A percentile compares a stretch with the other conserved stretches of the same genome.
Conservation (phyloP, 2,113 vertebrate genomes). For the Podiceps cristatus region DNA sequence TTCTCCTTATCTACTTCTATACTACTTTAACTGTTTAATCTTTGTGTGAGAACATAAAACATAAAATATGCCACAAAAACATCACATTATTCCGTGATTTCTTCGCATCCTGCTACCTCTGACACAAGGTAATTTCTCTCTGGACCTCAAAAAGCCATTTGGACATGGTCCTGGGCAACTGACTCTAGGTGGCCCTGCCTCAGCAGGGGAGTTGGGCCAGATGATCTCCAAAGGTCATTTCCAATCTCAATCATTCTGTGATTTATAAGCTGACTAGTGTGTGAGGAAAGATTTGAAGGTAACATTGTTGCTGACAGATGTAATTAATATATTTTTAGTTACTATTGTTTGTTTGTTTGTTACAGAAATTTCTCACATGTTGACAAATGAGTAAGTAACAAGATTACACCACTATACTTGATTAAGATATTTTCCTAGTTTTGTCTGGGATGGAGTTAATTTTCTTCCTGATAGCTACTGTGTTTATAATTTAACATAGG, state of each 20-base stretch:
- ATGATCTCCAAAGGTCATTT: background rate
- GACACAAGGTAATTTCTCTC: background rate
- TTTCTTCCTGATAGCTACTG: no score
- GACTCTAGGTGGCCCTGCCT: rapidly evolving
- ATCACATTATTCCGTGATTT: background rate
- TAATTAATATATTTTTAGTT: background rate
- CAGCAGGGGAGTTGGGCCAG: background rate
- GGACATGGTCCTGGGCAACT: rapidly evolving
- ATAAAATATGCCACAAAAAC: background rate
- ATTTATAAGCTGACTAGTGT: background rate
- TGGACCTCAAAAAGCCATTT: background rate
- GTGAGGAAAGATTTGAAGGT: background rate
- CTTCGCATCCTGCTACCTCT: background rate
- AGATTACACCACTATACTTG: background rate
- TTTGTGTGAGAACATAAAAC: background rate
- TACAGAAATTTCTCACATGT: background rate
- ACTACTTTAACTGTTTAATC: background rate
- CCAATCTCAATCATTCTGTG: background rate
- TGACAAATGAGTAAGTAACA: background rate
- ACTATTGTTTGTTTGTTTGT: background rate
- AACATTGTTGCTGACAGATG: background rate
- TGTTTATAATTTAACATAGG: no score
- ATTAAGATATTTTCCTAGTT: background rate
- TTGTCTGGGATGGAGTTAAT: no score
- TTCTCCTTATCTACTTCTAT: background rate